Evolutionary conservation across 2,797 vertebrate genomes (phyloP).

Genomic region (Otus scops): DNA sequence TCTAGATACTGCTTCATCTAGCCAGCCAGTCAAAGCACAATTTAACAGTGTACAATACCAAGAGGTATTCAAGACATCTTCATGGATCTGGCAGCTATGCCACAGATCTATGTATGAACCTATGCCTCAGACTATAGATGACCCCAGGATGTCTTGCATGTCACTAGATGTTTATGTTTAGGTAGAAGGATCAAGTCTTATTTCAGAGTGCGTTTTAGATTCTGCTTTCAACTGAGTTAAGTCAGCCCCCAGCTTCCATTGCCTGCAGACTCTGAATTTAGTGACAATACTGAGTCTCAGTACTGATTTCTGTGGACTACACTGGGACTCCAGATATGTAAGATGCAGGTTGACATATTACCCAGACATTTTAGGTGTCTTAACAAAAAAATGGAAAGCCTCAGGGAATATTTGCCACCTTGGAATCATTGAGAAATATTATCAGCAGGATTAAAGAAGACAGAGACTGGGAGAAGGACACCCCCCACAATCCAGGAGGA

Average conservation of each 20-base stretch:
- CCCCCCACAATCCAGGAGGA: no score
- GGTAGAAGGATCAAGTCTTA: neutral
- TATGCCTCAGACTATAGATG: neutral
- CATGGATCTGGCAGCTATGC: neutral
- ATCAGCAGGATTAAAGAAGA: neutral
- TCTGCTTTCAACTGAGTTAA: neutral
- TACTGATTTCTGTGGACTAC: fast-evolving
- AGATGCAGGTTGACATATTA: neutral
- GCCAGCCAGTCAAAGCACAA: neutral
- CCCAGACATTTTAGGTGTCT: neutral
- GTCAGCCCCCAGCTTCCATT: neutral
- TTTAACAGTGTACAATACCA: neutral
- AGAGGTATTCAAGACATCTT: neutral
- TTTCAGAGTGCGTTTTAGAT: neutral
- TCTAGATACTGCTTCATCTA: neutral
- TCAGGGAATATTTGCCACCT: neutral
- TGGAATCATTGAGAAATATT: neutral
- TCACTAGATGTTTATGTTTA: neutral
- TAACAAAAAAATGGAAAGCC: neutral
- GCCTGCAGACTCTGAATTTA: neutral
- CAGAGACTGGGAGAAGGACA: no score
- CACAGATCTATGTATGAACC: neutral
- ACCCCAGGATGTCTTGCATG: neutral
- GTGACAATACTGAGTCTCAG: neutral
- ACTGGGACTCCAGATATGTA: neutral